These are phyloP conservation scores for Fregata magnificens DNA, from an alignment of 2,113 vertebrate genomes.

Conservation along the genomic window DNA sequence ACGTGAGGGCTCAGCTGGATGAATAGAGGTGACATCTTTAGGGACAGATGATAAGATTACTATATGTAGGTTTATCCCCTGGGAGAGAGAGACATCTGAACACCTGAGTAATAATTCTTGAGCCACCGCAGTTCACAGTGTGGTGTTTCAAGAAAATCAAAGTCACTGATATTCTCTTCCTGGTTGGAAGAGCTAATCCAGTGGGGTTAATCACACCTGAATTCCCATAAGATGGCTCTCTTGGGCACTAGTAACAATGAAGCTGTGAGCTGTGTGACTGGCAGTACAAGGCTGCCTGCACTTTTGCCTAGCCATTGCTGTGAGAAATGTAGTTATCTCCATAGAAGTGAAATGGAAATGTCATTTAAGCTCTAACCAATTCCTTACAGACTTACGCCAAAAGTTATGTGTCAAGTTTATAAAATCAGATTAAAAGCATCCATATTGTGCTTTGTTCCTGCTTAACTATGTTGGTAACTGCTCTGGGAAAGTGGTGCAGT, in stretches of 20 bases:
- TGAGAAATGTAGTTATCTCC: neutral
- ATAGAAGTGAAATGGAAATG: neutral
- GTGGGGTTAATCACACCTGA: slow-evolving; percentile 32
- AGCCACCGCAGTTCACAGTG: neutral
- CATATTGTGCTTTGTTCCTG: slow-evolving; percentile 41
- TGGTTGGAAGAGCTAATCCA: slow-evolving; percentile 34
- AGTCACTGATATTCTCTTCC: neutral
- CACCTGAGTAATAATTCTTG: neutral
- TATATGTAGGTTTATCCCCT: neutral
- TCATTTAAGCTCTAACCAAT: neutral
- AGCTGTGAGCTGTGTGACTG: neutral
- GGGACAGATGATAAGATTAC: neutral
- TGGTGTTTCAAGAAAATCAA: neutral
- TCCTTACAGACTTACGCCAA: neutral
- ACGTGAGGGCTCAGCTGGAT: neutral
- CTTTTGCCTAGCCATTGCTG: neutral
- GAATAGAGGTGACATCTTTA: neutral
- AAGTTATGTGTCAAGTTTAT: slow-evolving; percentile 22
- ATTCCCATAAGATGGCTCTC: neutral
- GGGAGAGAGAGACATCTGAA: neutral
- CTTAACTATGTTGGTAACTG: slow-evolving; percentile 16
- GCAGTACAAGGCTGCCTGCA: neutral
- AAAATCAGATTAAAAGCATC: slow-evolving; percentile 41
- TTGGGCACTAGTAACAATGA: neutral
- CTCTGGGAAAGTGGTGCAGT: neutral